Evolutionary conservation across 1,140 invertebrate genomes (phyloP).

Genomic region (Aphidius gifuensis): DNA sequence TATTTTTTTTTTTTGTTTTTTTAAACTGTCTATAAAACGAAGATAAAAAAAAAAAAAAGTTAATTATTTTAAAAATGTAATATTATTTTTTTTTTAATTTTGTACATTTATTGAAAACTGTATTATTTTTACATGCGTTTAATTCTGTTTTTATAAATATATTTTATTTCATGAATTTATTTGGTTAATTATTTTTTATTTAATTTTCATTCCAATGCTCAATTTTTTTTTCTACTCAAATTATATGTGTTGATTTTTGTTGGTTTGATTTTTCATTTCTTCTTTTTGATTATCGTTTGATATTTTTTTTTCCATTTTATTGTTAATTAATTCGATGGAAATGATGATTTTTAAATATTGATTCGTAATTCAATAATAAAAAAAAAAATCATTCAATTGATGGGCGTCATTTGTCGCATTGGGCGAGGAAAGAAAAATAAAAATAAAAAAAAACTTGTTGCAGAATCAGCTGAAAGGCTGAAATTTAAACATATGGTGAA

Average conservation of each 20-base stretch:
- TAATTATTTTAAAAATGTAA: conserved; percentile 20
- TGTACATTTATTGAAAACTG: conserved; percentile 44
- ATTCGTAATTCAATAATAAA: neutral
- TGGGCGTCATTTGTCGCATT: neutral
- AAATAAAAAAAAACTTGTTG: neutral
- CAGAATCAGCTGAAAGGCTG: neutral
- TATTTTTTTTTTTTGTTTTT: neutral
- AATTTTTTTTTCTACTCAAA: conserved; percentile 14
- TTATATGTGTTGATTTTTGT: conserved; percentile 2
- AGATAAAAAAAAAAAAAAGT: neutral
- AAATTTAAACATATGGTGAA: too few relatives aligned
- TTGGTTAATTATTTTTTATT: conserved; percentile 18
- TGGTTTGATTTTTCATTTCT: neutral
- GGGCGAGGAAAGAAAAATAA: neutral
- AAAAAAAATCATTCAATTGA: too few relatives aligned
- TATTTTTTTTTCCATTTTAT: neutral
- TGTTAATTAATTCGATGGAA: conserved; percentile 1
- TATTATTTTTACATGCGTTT: conserved; percentile 50
- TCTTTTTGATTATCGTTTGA: conserved; percentile 30
- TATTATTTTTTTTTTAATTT: conserved; percentile 5
- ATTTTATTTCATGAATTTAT: conserved; percentile 49
- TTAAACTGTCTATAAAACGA: neutral
- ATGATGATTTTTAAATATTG: neutral
- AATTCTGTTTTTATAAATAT: conserved; percentile 55
- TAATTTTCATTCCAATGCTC: conserved; percentile 2